A percentile compares a stretch with the other conserved stretches of the same genome.
Evolutionary conservation across 1,140 invertebrate genomes (phyloP).

Genomic region (Bombus pyrosoma): DNA sequence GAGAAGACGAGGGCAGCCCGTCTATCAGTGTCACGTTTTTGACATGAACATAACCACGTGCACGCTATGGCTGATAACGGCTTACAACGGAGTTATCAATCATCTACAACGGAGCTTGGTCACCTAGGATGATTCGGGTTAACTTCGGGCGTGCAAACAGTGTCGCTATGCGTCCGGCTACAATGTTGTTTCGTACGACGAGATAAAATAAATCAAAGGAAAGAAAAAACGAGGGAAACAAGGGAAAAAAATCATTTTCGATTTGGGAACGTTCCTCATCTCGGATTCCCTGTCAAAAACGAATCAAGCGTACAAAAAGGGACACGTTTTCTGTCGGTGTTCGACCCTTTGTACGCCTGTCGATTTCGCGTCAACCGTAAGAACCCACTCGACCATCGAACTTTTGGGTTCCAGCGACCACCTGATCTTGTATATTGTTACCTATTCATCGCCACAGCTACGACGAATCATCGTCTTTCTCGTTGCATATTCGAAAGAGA

Average conservation of each 20-base stretch:
- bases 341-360: slow-evolving; percentile 17
- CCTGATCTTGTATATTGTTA: neutral
- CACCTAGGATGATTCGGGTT: slow-evolving; percentile 67
- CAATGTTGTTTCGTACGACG: slow-evolving; percentile 8
- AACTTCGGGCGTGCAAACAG: slow-evolving; percentile 35
- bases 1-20: slow-evolving; percentile 41
- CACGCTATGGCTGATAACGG: slow-evolving; percentile 68
- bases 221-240: neutral
- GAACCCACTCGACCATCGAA: neutral
- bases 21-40: slow-evolving; percentile 64
- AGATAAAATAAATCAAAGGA: neutral
- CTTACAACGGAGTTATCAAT: slow-evolving; percentile 73
- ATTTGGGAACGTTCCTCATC: slow-evolving; percentile 37
- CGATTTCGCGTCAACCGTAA: slow-evolving; percentile 16
- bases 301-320: slow-evolving; percentile 32
- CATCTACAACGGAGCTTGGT: slow-evolving; percentile 62
- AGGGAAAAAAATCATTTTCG: neutral
- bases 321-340: slow-evolving; percentile 21
- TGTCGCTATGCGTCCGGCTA: slow-evolving; percentile 27
- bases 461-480: neutral
- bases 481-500: too few species aligned
- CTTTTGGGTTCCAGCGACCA: neutral
- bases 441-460: neutral
- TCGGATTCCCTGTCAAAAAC: slow-evolving; percentile 44
- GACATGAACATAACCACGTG: slow-evolving; percentile 73